Base-by-base conservation (phyloP, 2,888 invertebrate genomes). In the Acholoe squamosa region DNA sequence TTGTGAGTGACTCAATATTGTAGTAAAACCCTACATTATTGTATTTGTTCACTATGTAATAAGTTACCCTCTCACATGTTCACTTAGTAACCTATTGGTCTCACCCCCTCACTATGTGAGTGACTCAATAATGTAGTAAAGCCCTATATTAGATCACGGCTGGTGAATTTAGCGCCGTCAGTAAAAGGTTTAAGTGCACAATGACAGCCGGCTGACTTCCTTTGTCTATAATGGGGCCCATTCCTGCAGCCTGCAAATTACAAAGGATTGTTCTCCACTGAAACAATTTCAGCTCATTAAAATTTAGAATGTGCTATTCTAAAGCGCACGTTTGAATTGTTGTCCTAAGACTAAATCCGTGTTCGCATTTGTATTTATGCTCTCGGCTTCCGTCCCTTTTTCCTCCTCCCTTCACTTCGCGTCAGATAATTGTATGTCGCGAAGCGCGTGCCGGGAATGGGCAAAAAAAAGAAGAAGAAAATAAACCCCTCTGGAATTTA, bases 221-320 rank as follows among this genome's bases (percentile, higher is more conserved):
- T 84, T 84, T 84, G 84, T 84, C 51, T 84, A 84, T 84, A 84
- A 84, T 84, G 84, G 84, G 34, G 1, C 84, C 84, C 84, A 34
- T 84, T 71, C 28, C 71, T 71, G 71, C 86, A 54, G 16, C 86
- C n/a, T 7, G 56, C 86, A 86, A 86, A 52, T 86, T 86, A 86
- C 86, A 86, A 86, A 86, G 86, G 86, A 52, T 52, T 28, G 54
- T 80, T 28, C 52, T n/a, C 56, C 16, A 28, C 86, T 86, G 86
- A 54, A 86, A 86, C 56, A 86, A 86, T 86, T 54, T 52, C n/a
- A 54, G 86, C 86, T 86, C 86, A 86, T 86, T 86, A 86, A 86
- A 86, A 54, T 86, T 86, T 86, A 86, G 86, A 86, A 52, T 52
- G 54, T 86, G 86, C 86, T 86, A 86, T 86, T 86, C 54, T 54